A percentile compares a stretch with the other conserved stretches of the same genome.
Conservation (phyloP, 2,888 invertebrate genomes). For the Conomelus anceps region DNA sequence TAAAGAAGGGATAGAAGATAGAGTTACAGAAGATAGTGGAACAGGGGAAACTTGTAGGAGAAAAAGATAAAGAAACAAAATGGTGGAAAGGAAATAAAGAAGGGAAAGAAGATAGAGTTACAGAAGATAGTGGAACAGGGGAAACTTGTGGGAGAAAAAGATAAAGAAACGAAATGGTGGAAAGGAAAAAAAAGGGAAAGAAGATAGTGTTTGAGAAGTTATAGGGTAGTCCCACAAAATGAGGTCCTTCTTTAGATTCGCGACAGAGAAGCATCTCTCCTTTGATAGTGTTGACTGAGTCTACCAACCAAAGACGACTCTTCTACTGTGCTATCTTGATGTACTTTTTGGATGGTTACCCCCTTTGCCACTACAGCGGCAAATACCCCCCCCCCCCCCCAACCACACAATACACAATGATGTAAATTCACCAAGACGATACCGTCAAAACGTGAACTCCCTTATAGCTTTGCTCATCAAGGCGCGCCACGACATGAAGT, state of each 20-base stretch:
- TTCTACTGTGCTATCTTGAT: background rate
- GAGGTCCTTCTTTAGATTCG: background rate
- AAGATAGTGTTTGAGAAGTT: no score
- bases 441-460: background rate
- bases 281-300: background rate
- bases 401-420: background rate
- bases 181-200: background rate
- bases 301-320: background rate
- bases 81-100: no score
- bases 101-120: no score
- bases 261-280: background rate
- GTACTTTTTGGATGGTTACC: background rate
- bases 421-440: background rate
- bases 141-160: no score
- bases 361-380: background rate
- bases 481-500: background rate
- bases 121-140: no score
- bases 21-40: no score
- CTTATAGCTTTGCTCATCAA: background rate
- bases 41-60: no score
- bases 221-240: background rate
- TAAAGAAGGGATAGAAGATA: no score
- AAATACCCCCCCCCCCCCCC: background rate
- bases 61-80: no score
- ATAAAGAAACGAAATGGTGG: no score